These are phyloP conservation scores for Acrossocheilus wenchowensis DNA, from an alignment of 2,797 vertebrate genomes.

Conservation along the genomic window DNA sequence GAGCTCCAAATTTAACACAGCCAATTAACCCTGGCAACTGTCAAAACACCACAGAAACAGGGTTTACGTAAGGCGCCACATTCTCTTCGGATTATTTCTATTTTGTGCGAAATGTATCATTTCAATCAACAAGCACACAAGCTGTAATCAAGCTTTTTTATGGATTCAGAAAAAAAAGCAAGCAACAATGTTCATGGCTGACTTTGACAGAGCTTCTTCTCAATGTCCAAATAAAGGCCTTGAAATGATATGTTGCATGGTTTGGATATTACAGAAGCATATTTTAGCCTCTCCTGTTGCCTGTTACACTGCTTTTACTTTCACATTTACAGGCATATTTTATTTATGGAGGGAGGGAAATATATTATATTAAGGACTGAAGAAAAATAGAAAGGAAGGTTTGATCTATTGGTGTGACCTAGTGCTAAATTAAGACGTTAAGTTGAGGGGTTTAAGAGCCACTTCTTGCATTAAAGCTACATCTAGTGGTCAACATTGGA, in stretches of 20 bases:
- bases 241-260: background rate
- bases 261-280: background rate
- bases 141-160: conserved; percentile 15
- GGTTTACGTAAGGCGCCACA: conserved; percentile 64
- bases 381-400: background rate
- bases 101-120: conserved; percentile 16
- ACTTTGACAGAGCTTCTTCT: conserved; percentile 4
- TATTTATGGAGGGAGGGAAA: background rate
- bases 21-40: conserved; percentile 67
- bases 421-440: background rate
- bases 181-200: background rate
- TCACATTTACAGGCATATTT: background rate
- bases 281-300: background rate
- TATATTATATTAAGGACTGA: background rate
- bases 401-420: background rate
- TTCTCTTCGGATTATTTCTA: conserved; percentile 60
- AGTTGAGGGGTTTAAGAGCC: background rate
- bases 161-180: background rate
- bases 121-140: conserved; percentile 29
- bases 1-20: conserved; percentile 56
- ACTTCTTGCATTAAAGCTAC: conserved; percentile 65
- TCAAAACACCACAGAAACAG: conserved; percentile 63
- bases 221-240: background rate
- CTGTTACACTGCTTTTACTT: background rate
- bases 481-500: conserved; percentile 63